These are phyloP conservation scores for Eretmochelys imbricata DNA, from an alignment of 2,113 vertebrate genomes.

Conservation along the genomic window DNA sequence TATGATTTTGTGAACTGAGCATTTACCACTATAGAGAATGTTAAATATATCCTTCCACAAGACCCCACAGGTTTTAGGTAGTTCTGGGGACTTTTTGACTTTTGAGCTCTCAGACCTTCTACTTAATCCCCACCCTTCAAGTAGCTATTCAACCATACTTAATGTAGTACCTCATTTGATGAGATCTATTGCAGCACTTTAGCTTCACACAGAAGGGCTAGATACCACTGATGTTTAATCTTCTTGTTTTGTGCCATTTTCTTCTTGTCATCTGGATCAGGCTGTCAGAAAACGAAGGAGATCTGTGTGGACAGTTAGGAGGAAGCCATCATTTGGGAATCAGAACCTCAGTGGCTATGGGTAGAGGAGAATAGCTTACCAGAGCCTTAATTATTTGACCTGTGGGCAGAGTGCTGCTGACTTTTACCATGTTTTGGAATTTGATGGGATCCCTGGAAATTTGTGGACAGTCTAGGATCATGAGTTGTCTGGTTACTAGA, in stretches of 20 bases:
- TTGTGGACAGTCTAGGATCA: not conserved
- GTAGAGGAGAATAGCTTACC: constrained; percentile 1
- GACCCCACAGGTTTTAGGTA: not conserved
- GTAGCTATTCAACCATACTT: not conserved
- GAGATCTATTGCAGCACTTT: not conserved
- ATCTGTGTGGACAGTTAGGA: not conserved
- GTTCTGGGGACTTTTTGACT: not conserved
- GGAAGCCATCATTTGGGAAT: not conserved
- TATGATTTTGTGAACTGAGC: not conserved
- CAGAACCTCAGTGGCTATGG: not conserved
- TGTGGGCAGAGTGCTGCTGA: not conserved
- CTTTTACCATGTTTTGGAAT: constrained; percentile 11
- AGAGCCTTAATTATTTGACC: constrained; percentile 35
- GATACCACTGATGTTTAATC: not conserved
- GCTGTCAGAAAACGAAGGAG: not conserved
- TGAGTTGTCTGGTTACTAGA: constrained; percentile 27
- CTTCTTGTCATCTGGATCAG: constrained; percentile 25
- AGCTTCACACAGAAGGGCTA: not conserved
- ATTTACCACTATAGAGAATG: not conserved
- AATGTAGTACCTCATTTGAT: not conserved
- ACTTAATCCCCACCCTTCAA: not conserved
- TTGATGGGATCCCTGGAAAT: not conserved
- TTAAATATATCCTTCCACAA: not conserved
- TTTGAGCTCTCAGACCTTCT: too few relatives aligned
- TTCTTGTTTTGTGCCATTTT: not conserved